Evolutionary conservation across 2,888 invertebrate genomes (phyloP), one percentile per base, ranked within the genome.

Genomic region (Oxycera nigricornis): DNA sequence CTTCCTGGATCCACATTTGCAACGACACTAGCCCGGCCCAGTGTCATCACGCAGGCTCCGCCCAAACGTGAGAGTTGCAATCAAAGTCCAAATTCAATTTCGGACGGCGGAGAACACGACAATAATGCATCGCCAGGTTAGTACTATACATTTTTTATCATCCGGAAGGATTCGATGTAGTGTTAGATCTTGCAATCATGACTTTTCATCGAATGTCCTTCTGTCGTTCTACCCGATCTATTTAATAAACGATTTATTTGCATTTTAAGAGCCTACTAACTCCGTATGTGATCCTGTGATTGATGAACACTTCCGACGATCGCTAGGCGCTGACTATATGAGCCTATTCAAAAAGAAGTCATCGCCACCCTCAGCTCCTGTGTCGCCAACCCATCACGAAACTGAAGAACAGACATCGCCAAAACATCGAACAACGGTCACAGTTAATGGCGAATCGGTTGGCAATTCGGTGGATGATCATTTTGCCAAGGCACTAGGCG

Each of bases 281-380:
- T 91, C 91, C 14, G 91, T 91, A 88, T 93, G 94, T 85, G 96
- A 96, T 85, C 94, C 94, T 11, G 94, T 94, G 73, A 96, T 97
- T 81, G 97, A 97, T 86, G 97, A 97, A 83, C 97, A 97, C 86
- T 97, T 97, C 86, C 89, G 96, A 74, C 91, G 96, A 77, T 96
- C 96, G 1, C 88, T 97, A 77, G 96, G 96, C 74, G 91, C 92
- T 79, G 91, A 93, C 83, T 93, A 93, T 86, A 89, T 91, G 85
- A 89, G 88, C 76, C 86, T 93, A 65, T 91, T 91, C 83, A 88
- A 89, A 79, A 90, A 89, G 67, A 83, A 82, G 35, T 50, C 75
- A 57, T 86, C 73, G 87, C 86, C 82, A 87, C 57, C 73, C 26
- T 74, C 77, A 68, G 50, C 73, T 61, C 82, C 77, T 74, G 57